Conservation (phyloP, 2,797 vertebrate genomes). For the Sebastes itinus region DNA sequence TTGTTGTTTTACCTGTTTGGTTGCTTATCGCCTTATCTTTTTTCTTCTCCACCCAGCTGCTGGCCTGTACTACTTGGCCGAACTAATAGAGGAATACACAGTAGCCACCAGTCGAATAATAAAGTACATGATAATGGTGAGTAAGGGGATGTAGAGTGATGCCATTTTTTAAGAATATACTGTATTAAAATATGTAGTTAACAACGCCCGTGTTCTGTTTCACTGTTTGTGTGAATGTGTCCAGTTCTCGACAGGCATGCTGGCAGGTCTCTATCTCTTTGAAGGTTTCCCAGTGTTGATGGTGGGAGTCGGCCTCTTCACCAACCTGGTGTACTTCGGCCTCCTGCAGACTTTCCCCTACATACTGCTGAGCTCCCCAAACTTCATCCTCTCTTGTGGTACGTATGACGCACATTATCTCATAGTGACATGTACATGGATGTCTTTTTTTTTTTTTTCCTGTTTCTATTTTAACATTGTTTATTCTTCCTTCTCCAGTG, state of each 20-base stretch:
- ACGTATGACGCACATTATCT: slow-evolving; percentile 27
- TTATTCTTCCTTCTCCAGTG: slow-evolving; percentile 68
- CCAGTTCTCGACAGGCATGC: slow-evolving; percentile 82
- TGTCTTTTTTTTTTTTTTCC: too few relatives aligned
- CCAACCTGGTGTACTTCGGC: slow-evolving; percentile 96
- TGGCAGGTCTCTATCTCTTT: slow-evolving; percentile 90
- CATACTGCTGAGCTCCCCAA: slow-evolving; percentile 94
- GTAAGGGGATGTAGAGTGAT: slow-evolving; percentile 39
- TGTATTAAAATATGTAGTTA: neutral
- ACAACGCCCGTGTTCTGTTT: neutral
- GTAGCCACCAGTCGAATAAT: slow-evolving; percentile 95
- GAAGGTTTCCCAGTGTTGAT: slow-evolving; percentile 90
- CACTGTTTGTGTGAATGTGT: neutral
- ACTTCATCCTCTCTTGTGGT: slow-evolving; percentile 96
- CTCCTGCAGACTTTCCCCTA: slow-evolving; percentile 95
- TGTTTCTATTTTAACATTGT: neutral
- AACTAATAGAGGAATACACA: slow-evolving; percentile 96
- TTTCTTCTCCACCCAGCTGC: slow-evolving; percentile 81
- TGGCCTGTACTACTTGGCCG: slow-evolving; percentile 95
- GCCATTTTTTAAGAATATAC: neutral
- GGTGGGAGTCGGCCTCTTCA: slow-evolving; percentile 93
- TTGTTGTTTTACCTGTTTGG: neutral
- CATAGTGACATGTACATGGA: neutral
- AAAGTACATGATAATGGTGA: slow-evolving; percentile 98
- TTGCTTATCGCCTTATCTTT: neutral